Percentiles rank a stretch among this genome's conserved stretches.
Evolutionary conservation across 1,140 invertebrate genomes (phyloP).

Genomic region (Achatina immaculata): DNA sequence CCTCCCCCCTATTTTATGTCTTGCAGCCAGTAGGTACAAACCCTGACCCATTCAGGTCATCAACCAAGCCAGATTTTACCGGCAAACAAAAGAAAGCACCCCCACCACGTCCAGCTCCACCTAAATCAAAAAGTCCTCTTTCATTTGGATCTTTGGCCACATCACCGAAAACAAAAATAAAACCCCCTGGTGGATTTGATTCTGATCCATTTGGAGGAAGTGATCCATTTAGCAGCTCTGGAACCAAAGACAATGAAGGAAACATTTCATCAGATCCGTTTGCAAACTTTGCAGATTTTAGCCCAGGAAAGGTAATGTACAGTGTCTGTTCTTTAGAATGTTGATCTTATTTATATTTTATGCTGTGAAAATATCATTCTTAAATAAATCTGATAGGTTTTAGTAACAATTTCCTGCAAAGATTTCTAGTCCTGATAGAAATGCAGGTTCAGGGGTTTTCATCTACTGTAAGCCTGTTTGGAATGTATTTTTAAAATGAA

Average conservation of each 20-base stretch:
- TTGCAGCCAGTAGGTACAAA: neutral
- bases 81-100: constrained; percentile 90
- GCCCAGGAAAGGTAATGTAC: constrained; percentile 80
- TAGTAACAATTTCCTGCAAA: too few species aligned
- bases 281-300: constrained; percentile 87
- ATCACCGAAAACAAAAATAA: constrained; percentile 46
- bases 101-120: constrained; percentile 78
- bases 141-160: constrained; percentile 23
- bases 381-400: too few species aligned
- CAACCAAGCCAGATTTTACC: constrained; percentile 79
- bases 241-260: constrained; percentile 44
- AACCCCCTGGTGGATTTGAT: constrained; percentile 50
- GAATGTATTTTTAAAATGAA: too few species aligned
- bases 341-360: too few species aligned
- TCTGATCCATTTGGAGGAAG: constrained; percentile 65
- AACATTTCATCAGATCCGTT: constrained; percentile 72
- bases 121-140: constrained; percentile 58
- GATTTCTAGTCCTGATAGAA: too few species aligned
- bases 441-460: too few species aligned
- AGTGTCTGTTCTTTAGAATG: too few species aligned
- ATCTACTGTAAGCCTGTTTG: too few species aligned
- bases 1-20: neutral
- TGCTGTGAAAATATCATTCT: too few species aligned
- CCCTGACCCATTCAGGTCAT: constrained; percentile 22
- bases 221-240: constrained; percentile 58